Evolutionary conservation across 2,797 vertebrate species (phyloP).

Genomic region (Scolopax bukidnonensis): DNA sequence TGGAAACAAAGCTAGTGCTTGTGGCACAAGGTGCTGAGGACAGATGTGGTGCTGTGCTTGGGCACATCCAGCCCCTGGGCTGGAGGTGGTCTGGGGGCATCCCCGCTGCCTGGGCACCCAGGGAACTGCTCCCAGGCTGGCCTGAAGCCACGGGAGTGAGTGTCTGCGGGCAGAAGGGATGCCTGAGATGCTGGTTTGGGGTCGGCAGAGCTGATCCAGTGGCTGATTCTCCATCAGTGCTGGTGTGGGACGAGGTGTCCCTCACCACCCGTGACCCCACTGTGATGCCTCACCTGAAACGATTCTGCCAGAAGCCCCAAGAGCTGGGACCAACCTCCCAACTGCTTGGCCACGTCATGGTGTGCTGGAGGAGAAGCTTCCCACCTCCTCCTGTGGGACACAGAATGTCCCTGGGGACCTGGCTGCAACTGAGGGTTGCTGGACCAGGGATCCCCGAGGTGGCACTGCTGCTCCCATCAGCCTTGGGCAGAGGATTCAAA

Average conservation of each 20-base stretch:
- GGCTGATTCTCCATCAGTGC: accelerated
- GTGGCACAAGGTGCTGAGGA: not conserved
- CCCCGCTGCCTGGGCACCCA: accelerated
- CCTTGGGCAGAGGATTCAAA: not conserved
- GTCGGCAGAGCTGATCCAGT: not conserved
- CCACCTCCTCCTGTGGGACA: not conserved
- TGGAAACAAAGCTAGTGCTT: accelerated
- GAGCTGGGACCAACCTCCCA: not conserved
- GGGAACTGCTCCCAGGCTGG: accelerated
- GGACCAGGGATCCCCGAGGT: not conserved
- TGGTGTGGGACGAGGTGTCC: accelerated
- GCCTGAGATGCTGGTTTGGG: not conserved
- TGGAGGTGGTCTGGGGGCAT: not conserved
- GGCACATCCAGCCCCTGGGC: not conserved
- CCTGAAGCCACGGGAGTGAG: not conserved
- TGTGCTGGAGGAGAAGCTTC: accelerated
- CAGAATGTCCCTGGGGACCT: accelerated
- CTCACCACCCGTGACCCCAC: not conserved
- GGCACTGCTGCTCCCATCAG: accelerated
- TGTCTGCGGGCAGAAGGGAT: not conserved
- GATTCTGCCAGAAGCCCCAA: not conserved
- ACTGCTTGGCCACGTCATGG: accelerated
- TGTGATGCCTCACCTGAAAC: not conserved
- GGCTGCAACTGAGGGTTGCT: not conserved
- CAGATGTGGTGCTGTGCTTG: accelerated